A percentile compares a stretch with the other conserved stretches of the same genome.
These are phyloP conservation scores for Conomelus anceps DNA, from an alignment of 2,888 invertebrate species.

Conservation along the genomic window DNA sequence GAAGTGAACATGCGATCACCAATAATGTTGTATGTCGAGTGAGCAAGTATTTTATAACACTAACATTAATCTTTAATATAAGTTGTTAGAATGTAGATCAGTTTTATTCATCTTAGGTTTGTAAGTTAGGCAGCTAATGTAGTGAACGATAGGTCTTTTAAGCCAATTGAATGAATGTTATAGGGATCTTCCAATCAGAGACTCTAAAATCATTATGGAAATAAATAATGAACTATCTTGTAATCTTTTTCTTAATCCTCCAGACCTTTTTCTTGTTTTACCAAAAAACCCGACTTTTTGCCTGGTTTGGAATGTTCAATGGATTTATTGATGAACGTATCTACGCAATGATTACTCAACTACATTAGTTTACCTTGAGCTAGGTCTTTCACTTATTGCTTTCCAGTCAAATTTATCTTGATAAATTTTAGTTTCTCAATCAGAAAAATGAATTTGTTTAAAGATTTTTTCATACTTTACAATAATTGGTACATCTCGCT, in stretches of 20 bases:
- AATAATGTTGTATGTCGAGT: not conserved
- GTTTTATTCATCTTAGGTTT: constrained; percentile 25
- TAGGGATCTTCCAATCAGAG: constrained; percentile 26
- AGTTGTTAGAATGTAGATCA: constrained; percentile 26
- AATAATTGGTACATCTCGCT: too few species aligned
- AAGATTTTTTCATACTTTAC: too few species aligned
- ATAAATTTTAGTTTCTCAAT: too few species aligned
- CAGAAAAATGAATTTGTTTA: too few species aligned
- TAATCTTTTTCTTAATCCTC: not conserved
- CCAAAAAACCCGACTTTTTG: too few species aligned
- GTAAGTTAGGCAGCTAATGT: constrained; percentile 22
- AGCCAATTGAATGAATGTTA: constrained; percentile 23
- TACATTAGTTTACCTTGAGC: too few species aligned
- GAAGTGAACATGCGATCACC: not conserved
- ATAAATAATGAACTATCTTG: constrained; percentile 9
- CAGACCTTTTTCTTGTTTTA: not conserved
- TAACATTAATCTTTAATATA: constrained; percentile 22
- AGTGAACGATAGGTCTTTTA: constrained; percentile 1
- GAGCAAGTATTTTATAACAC: not conserved
- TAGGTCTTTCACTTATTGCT: too few species aligned
- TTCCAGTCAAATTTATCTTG: too few species aligned
- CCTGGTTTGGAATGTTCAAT: too few species aligned
- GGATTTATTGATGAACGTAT: too few species aligned
- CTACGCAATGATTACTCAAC: too few species aligned
- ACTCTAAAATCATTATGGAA: constrained; percentile 9